These are phyloP conservation scores for Threskiornis aethiopicus DNA, from an alignment of 2,797 vertebrate genomes.

Conservation along the genomic window DNA sequence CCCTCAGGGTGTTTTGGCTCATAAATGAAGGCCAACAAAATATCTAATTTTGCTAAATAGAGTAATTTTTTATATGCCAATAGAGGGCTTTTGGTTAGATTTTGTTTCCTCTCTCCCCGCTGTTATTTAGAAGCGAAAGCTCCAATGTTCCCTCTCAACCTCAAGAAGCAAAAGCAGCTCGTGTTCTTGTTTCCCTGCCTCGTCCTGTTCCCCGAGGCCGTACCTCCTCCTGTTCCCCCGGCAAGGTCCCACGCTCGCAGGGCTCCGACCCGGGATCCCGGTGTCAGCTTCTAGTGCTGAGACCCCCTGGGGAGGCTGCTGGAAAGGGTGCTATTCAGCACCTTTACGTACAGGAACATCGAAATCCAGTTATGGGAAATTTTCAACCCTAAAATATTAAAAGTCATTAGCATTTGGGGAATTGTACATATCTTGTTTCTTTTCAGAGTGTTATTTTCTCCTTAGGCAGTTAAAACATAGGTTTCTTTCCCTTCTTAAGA, in stretches of 20 bases:
- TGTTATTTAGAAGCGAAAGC: background rate
- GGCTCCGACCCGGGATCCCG: background rate
- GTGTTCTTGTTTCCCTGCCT: background rate
- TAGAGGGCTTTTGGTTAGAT: slow-evolving; percentile 46
- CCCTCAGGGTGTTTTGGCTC: slow-evolving; percentile 63
- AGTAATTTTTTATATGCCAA: slow-evolving; percentile 65
- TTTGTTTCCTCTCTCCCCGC: slow-evolving; percentile 41
- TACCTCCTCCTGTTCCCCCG: background rate
- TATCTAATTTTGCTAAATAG: slow-evolving; percentile 66
- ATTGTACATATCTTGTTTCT: slow-evolving; percentile 21
- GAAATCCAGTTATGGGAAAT: background rate
- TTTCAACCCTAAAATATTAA: background rate
- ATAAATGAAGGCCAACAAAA: slow-evolving; percentile 65
- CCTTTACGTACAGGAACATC: background rate
- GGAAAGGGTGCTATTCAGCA: background rate
- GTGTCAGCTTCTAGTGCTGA: background rate
- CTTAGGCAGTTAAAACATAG: slow-evolving; percentile 46
- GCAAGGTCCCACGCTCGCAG: background rate
- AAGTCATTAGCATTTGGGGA: background rate
- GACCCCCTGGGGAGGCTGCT: background rate
- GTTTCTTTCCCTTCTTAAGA: slow-evolving; percentile 36
- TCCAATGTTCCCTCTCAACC: background rate
- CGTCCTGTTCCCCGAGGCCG: background rate
- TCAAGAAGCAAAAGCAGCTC: background rate
- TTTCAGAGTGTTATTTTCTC: slow-evolving; percentile 25